Percentiles rank a stretch among this genome's conserved stretches.
Evolutionary conservation across 2,888 invertebrate genomes (phyloP).

Genomic region (Kuschelorhynchus macadamiae): DNA sequence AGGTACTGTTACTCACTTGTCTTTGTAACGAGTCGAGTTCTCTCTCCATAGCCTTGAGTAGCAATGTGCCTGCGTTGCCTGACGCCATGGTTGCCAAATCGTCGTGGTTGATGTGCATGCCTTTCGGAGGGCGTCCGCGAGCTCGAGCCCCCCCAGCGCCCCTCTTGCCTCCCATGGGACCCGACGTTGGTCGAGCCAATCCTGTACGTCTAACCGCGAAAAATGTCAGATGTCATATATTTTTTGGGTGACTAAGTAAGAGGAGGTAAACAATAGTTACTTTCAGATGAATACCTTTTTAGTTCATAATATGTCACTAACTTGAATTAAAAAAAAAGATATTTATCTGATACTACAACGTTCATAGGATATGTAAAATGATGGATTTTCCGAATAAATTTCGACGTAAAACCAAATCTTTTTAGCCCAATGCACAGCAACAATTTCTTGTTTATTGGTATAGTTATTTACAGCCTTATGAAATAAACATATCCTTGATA

Average conservation of each 20-base stretch:
- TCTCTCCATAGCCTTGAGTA: conserved; percentile 93
- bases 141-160: conserved; percentile 70
- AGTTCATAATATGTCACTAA: no score
- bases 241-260: conserved; percentile 1
- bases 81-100: conserved; percentile 94
- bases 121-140: conserved; percentile 92
- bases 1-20: conserved; percentile 85
- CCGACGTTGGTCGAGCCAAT: conserved; percentile 84
- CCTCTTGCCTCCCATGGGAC: conserved; percentile 60
- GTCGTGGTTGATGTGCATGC: conserved; percentile 98
- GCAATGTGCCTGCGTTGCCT: conserved; percentile 80
- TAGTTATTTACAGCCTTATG: no score
- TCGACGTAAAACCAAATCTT: no score
- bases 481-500: no score
- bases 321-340: no score
- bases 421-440: no score
- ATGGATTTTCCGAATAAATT: no score
- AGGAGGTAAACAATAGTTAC: background rate
- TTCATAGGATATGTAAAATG: no score
- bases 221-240: conserved; percentile 27
- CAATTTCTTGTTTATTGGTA: no score
- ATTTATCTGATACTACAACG: no score
- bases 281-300: background rate
- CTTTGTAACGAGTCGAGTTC: conserved; percentile 95
- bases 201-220: conserved; percentile 79